Evolutionary conservation across 1,140 invertebrate species (phyloP).

Genomic region (Pectinophora gossypiella): DNA sequence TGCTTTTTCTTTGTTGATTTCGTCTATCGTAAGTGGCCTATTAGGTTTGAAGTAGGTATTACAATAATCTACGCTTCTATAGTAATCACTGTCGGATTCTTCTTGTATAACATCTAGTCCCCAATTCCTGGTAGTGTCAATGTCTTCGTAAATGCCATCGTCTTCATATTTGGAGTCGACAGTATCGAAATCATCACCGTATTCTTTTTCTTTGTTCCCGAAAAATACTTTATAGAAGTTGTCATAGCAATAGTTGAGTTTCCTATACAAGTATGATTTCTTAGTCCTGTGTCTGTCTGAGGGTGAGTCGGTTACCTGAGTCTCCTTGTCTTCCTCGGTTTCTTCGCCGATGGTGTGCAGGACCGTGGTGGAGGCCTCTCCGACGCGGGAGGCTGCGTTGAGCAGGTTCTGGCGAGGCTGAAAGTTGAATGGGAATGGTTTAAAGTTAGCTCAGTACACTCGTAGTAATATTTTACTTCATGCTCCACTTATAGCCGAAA

Average conservation of each 20-base stretch:
- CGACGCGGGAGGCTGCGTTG: slow-evolving; percentile 95
- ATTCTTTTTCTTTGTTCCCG: slow-evolving; percentile 35
- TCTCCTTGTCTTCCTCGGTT: slow-evolving; percentile 85
- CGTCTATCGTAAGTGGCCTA: slow-evolving; percentile 15
- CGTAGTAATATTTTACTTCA: too few relatives aligned
- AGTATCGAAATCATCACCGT: slow-evolving; percentile 40
- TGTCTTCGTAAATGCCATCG: slow-evolving; percentile 68
- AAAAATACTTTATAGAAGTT: slow-evolving; percentile 71
- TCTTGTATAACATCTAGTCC: slow-evolving; percentile 67
- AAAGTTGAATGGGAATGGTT: slow-evolving; percentile 32
- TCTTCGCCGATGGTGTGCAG: slow-evolving; percentile 97
- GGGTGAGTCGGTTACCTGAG: slow-evolving; percentile 71
- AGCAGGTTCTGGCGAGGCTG: slow-evolving; percentile 94
- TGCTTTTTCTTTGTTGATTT: slow-evolving; percentile 24
- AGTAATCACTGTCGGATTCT: slow-evolving; percentile 71
- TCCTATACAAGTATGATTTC: slow-evolving; percentile 61
- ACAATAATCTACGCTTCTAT: slow-evolving; percentile 59
- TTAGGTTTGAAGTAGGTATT: slow-evolving; percentile 33
- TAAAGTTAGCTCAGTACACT: too few relatives aligned
- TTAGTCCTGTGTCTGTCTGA: slow-evolving; percentile 22
- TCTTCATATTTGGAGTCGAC: slow-evolving; percentile 36
- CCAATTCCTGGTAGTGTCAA: slow-evolving; percentile 52
- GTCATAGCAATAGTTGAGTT: slow-evolving; percentile 69
- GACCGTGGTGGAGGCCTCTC: slow-evolving; percentile 95
- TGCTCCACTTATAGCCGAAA: too few relatives aligned